Conservation (phyloP, 2,113 vertebrate species). For the Calidris pugnax region DNA sequence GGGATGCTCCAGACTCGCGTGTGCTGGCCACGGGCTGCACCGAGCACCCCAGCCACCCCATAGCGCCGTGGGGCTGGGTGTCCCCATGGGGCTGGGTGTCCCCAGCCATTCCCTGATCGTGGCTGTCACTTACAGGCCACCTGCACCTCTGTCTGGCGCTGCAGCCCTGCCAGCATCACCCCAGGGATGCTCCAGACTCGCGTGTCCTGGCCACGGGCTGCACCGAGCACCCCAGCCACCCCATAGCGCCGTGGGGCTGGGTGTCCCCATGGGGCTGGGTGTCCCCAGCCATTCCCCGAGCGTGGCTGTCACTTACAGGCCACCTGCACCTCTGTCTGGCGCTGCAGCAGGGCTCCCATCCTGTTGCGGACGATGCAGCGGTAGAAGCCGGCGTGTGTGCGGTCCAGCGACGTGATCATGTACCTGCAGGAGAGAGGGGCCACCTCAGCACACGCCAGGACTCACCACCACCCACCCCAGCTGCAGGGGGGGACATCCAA, state of each 20-base stretch:
- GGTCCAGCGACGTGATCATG: slow-evolving; percentile 93
- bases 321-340: slow-evolving; percentile 94
- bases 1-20: rapidly evolving
- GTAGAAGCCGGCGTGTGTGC: slow-evolving; percentile 94
- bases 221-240: neutral
- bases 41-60: neutral
- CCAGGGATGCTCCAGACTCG: rapidly evolving
- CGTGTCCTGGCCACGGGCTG: rapidly evolving
- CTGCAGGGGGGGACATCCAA: neutral
- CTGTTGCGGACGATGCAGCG: slow-evolving; percentile 95
- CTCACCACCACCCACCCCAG: neutral
- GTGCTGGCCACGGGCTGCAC: neutral
- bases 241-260: rapidly evolving
- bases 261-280: neutral
- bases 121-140: slow-evolving; percentile 92
- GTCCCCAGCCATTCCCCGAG: rapidly evolving
- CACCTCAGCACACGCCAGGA: neutral
- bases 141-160: slow-evolving; percentile 93
- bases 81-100: neutral
- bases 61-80: rapidly evolving
- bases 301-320: slow-evolving; percentile 87
- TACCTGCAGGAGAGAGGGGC: slow-evolving; percentile 77
- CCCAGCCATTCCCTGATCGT: rapidly evolving
- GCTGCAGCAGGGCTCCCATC: slow-evolving; percentile 93
- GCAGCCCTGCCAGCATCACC: slow-evolving; percentile 74